These are phyloP conservation scores for Trimorus sp. DNA, from an alignment of 2,888 invertebrate species.

Conservation along the genomic window DNA sequence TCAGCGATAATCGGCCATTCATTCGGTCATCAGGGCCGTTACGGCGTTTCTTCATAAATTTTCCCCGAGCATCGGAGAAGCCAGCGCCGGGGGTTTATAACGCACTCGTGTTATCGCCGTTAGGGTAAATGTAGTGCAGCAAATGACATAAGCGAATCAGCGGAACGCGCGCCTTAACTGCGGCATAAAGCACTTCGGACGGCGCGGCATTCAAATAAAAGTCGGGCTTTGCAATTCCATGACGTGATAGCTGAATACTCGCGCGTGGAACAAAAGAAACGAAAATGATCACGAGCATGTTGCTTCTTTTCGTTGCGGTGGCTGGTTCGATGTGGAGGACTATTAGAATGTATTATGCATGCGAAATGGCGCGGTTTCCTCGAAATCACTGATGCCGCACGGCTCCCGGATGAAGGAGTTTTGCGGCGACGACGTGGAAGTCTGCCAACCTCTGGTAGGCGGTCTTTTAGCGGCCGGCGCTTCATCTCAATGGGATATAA, in stretches of 20 bases:
- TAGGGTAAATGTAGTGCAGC: constrained; percentile 36
- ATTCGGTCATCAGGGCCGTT: too few species aligned
- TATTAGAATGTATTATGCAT: constrained; percentile 81
- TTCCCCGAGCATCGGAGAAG: too few species aligned
- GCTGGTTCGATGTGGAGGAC: constrained; percentile 72
- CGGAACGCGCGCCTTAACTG: constrained; percentile 29
- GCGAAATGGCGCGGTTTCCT: constrained; percentile 79
- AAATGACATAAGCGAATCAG: constrained; percentile 43
- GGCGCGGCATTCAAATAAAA: constrained; percentile 60
- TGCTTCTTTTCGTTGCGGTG: constrained; percentile 75
- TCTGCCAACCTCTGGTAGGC: constrained; percentile 77
- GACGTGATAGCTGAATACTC: constrained; percentile 64
- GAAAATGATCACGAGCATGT: constrained; percentile 73
- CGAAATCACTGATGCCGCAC: constrained; percentile 78
- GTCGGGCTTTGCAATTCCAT: constrained; percentile 59
- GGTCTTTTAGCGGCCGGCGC: constrained; percentile 77
- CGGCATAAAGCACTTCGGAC: constrained; percentile 49
- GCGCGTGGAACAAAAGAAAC: constrained; percentile 70
- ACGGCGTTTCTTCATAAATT: too few species aligned
- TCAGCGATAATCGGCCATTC: too few species aligned
- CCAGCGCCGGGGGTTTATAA: constrained; percentile 2
- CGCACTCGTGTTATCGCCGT: constrained; percentile 26
- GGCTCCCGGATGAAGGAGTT: constrained; percentile 79
- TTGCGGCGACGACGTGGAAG: constrained; percentile 81
- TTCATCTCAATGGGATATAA: constrained; percentile 73